phyloP scores from a whole-genome alignment of 1,140 invertebrate genomes.

The Polypedilum vanderplanki region DNA sequence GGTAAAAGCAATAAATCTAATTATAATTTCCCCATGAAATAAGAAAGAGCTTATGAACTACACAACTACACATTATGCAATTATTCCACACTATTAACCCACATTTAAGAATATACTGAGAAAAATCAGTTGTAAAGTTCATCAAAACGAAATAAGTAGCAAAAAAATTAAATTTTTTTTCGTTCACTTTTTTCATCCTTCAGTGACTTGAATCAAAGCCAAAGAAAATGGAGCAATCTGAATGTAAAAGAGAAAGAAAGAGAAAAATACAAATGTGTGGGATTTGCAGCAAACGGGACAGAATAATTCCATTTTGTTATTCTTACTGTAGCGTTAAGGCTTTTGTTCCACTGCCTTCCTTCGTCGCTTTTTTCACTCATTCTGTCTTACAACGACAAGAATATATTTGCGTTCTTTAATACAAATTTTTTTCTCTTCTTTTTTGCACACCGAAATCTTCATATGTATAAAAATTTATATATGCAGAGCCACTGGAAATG shows the following conservation, averaged over 20 bases:
- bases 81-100: too few species aligned
- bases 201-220: conserved; percentile 3
- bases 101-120: neutral
- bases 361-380: neutral
- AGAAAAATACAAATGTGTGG: too few species aligned
- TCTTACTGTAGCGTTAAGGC: too few species aligned
- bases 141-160: neutral
- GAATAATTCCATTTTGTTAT: neutral
- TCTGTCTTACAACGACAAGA: neutral
- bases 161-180: neutral
- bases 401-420: neutral
- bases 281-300: neutral
- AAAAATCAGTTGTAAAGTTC: neutral
- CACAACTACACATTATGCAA: too few species aligned
- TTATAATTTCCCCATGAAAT: neutral
- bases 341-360: neutral
- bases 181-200: neutral
- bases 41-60: neutral
- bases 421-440: neutral
- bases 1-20: neutral
- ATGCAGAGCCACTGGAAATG: conserved; percentile 57
- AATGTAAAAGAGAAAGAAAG: too few species aligned
- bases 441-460: neutral
- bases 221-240: neutral
- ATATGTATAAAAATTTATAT: conserved; percentile 30